phyloP scores from a whole-genome alignment of 2,888 invertebrate genomes.

The Pinctada fucata region DNA sequence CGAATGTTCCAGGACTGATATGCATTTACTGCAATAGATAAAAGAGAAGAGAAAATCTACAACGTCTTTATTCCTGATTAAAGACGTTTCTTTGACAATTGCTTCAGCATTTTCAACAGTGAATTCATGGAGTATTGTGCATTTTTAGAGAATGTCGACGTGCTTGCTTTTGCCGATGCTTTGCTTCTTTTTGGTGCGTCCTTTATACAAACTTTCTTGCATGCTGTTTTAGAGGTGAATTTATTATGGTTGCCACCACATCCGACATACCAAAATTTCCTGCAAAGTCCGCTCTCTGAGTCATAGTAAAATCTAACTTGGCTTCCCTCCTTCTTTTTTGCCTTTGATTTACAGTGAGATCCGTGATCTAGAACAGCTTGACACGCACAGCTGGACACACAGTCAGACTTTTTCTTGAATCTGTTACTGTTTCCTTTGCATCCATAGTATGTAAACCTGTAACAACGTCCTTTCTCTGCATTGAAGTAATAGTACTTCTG shows the following conservation, averaged over 20 bases:
- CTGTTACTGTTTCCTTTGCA: not conserved
- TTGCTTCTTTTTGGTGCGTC: too few species aligned
- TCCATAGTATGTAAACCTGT: not conserved
- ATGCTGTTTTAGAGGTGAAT: not conserved
- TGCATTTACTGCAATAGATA: too few species aligned
- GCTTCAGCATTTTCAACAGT: too few species aligned
- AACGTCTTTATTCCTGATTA: too few species aligned
- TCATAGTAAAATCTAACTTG: not conserved
- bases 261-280: not conserved
- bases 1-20: too few species aligned
- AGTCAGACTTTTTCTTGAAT: not conserved
- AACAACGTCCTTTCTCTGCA: not conserved
- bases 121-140: too few species aligned
- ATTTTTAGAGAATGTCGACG: too few species aligned
- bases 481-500: not conserved
- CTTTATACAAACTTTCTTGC: not conserved
- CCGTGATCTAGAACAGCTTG: not conserved
- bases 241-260: not conserved
- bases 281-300: not conserved
- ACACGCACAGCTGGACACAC: not conserved
- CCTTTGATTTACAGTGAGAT: not conserved
- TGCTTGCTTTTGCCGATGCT: too few species aligned
- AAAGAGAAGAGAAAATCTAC: too few species aligned
- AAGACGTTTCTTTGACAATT: too few species aligned
- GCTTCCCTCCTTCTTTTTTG: not conserved